Conservation (phyloP, 30 jellyfish, hydroid and myxozoan genomes). For the Hydra vulgaris region DNA sequence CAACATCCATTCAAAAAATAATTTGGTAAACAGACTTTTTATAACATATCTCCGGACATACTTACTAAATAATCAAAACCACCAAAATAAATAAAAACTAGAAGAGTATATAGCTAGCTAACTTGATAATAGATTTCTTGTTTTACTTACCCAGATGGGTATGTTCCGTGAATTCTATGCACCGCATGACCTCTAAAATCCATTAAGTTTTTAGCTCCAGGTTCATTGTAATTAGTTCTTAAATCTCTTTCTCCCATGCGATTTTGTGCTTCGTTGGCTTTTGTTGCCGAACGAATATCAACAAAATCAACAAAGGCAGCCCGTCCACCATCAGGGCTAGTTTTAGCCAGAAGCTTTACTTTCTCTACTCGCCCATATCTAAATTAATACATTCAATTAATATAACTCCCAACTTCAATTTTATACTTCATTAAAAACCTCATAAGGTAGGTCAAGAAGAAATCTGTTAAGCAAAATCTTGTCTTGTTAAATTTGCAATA, state of each 20-base stretch:
- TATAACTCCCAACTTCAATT: not conserved
- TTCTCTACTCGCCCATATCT: constrained; percentile 99
- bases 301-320: constrained; percentile 99
- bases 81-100: not conserved
- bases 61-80: not conserved
- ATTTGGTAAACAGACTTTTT: not conserved
- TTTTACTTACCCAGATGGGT: constrained; percentile 73
- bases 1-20: not conserved
- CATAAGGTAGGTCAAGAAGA: not conserved
- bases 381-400: not conserved
- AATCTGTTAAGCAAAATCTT: not conserved
- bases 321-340: constrained; percentile 97
- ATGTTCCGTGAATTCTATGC: constrained; percentile 69
- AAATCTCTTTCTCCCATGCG: constrained; percentile 91
- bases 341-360: constrained; percentile 83
- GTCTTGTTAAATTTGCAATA: not conserved
- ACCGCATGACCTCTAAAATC: constrained; percentile 63
- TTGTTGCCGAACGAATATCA: constrained; percentile 96
- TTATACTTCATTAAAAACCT: not conserved
- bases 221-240: constrained; percentile 94
- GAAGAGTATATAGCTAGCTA: not conserved
- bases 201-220: constrained; percentile 67
- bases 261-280: constrained; percentile 92
- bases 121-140: not conserved
- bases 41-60: not conserved